A percentile compares a stretch with the other conserved stretches of the same genome.
Conservation (phyloP, 2,113 vertebrate genomes). For the Arothron firmamentum region DNA sequence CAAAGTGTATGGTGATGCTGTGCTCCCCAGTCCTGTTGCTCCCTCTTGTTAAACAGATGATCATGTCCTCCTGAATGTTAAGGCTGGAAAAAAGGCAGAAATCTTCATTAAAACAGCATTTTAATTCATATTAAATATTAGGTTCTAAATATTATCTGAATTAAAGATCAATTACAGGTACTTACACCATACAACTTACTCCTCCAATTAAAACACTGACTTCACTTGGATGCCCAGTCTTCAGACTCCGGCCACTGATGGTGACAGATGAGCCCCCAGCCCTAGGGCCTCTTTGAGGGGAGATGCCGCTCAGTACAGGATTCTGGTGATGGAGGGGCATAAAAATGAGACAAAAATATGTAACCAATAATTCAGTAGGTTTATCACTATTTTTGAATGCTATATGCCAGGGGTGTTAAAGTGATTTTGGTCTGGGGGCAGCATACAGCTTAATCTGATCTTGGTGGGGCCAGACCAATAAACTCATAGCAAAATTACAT, state of each 20-base stretch:
- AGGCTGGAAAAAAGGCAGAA: constrained; percentile 60
- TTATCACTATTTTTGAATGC: no score
- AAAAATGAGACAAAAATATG: constrained; percentile 1
- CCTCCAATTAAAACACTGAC: constrained; percentile 86
- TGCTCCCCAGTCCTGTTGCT: constrained; percentile 78
- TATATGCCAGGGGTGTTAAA: no score
- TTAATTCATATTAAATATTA: not conserved
- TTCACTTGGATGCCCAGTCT: constrained; percentile 83
- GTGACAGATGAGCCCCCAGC: constrained; percentile 87
- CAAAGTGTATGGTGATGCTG: constrained; percentile 79
- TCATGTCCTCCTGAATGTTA: constrained; percentile 75
- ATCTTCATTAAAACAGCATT: not conserved
- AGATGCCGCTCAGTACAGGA: constrained; percentile 82
- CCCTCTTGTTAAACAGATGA: constrained; percentile 81
- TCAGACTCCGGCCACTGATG: constrained; percentile 80
- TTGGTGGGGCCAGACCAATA: no score
- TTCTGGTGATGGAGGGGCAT: constrained; percentile 68
- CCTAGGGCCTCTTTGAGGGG: constrained; percentile 84
- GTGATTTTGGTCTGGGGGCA: no score
- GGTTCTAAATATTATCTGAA: not conserved
- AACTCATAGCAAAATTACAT: no score
- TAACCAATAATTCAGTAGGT: no score
- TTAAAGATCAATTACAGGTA: not conserved
- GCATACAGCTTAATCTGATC: no score
- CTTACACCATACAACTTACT: constrained; percentile 87